Evolutionary conservation across 2,888 invertebrate genomes (phyloP).

Genomic region (Stenodera caucasica): DNA sequence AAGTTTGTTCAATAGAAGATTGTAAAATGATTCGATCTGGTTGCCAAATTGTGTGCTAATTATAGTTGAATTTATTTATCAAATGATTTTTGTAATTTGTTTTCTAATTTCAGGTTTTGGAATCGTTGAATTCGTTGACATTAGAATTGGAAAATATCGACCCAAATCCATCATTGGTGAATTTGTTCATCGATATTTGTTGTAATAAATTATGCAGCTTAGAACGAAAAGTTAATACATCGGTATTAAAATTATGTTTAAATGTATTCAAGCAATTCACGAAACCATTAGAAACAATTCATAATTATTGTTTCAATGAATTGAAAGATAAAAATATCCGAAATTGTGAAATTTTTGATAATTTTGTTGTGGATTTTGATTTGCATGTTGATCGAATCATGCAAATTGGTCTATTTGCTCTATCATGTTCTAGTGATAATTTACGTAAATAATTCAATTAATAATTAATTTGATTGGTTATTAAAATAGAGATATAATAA

Average conservation of each 20-base stretch:
- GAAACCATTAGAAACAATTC: slow-evolving; percentile 42
- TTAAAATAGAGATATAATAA: slow-evolving; percentile 12
- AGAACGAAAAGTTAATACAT: slow-evolving; percentile 68
- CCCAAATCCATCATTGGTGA: slow-evolving; percentile 59
- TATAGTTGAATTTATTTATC: too few relatives aligned
- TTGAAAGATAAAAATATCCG: slow-evolving; percentile 45
- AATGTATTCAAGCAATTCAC: slow-evolving; percentile 52
- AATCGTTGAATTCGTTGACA: slow-evolving; percentile 58
- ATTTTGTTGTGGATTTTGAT: slow-evolving; percentile 66
- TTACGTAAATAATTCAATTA: slow-evolving; percentile 49
- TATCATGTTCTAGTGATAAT: slow-evolving; percentile 61
- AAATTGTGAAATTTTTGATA: slow-evolving; percentile 55
- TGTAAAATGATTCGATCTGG: slow-evolving; percentile 58
- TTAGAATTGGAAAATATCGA: slow-evolving; percentile 55
- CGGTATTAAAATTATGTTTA: slow-evolving; percentile 63
- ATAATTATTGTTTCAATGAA: slow-evolving; percentile 39
- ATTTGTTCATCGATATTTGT: slow-evolving; percentile 63
- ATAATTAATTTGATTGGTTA: too few relatives aligned
- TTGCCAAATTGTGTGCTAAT: slow-evolving; percentile 63
- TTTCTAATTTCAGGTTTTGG: slow-evolving; percentile 56
- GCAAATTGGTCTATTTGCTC: slow-evolving; percentile 72
- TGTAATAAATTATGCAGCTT: slow-evolving; percentile 65
- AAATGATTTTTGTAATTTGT: too few relatives aligned
- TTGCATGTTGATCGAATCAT: slow-evolving; percentile 67
- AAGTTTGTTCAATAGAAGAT: slow-evolving; percentile 48